Evolutionary conservation across 1,140 invertebrate species (phyloP).

Genomic region (Pteromalus puparum): DNA sequence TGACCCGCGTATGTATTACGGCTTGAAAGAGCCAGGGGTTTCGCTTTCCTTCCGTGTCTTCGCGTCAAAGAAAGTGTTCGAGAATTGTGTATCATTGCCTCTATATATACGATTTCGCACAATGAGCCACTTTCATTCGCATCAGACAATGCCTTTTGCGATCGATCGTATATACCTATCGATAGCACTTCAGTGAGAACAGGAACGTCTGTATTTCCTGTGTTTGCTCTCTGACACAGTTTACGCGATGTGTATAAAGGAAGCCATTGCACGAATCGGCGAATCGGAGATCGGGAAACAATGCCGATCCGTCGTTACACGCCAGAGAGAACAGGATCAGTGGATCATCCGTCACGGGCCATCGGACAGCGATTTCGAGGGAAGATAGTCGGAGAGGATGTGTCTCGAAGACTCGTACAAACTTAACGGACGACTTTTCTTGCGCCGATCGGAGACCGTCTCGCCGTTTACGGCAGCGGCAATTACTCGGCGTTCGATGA

Average conservation of each 20-base stretch:
- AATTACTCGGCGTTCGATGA: too few relatives aligned
- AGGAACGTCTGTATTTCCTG: too few relatives aligned
- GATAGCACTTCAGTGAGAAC: too few relatives aligned
- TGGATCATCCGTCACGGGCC: constrained; percentile 31
- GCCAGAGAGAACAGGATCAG: background rate
- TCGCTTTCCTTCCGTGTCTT: constrained; percentile 24
- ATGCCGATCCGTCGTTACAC: background rate
- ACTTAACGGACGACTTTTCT: background rate
- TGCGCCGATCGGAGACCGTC: too few relatives aligned
- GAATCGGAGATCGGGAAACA: background rate
- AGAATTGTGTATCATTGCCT: background rate
- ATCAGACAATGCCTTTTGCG: too few relatives aligned
- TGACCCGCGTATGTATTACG: background rate
- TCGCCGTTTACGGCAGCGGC: too few relatives aligned
- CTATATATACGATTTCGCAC: background rate
- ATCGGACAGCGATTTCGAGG: constrained; percentile 21
- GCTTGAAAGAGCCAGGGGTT: background rate
- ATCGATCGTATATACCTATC: too few relatives aligned
- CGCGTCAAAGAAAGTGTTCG: background rate
- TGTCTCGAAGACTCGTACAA: background rate
- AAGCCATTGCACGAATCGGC: too few relatives aligned
- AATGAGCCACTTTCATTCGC: background rate
- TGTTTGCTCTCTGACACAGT: too few relatives aligned
- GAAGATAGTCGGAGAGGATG: too few relatives aligned
- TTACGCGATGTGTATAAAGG: too few relatives aligned